Evolutionary conservation across 1,140 invertebrate genomes (phyloP), one percentile per base, ranked within the genome.

Genomic region (Drosophila pectinifera): DNA sequence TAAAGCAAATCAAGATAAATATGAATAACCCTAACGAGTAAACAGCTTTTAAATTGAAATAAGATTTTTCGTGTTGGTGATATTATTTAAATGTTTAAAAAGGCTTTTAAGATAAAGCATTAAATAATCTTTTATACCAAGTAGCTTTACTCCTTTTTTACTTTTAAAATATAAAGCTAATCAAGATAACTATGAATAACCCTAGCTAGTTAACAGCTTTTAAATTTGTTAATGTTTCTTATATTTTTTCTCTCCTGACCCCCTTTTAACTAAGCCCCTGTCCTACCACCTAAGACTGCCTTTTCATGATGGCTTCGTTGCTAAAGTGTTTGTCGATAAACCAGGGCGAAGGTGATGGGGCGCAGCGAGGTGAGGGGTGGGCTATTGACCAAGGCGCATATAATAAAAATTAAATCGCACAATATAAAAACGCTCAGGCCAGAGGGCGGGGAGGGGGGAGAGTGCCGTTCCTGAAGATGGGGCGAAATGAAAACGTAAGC

Each of bases 361-460:
- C 18, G 8, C 28, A 10, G 11, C 49, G 43, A 38, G 54, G 51
- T 10, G 39, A 22, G 24, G 18, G 57, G 58, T 64, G 80, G 51
- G 56, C 82, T 79, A 86, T 86, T 86, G 78, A 88, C 79, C 83
- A 72, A 76, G 67, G 79, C 70, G 83, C 72, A 80, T 79, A 86
- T 89, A 86, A 86, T 88, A 86, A 88, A 88, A 89, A 86, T 79
- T 83, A 86, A 88, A 86, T 88, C 83, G 83, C 78, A 68, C 65
- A 82, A 86, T 81, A 85, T 86, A 86, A 86, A 88, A 86, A 86
- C 70, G 83, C 80, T 80, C 57, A 34, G 49, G 57, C 55, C 51
- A 56, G 74, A 39, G 42, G 16, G 28, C 42, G 42, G 48, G 8
- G 22, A 18, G 43, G 24, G 24, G 8, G 42, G 14, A 8, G 26